These are phyloP conservation scores for Oryzias sinensis DNA, from an alignment of 2,797 vertebrate species.

Conservation along the genomic window DNA sequence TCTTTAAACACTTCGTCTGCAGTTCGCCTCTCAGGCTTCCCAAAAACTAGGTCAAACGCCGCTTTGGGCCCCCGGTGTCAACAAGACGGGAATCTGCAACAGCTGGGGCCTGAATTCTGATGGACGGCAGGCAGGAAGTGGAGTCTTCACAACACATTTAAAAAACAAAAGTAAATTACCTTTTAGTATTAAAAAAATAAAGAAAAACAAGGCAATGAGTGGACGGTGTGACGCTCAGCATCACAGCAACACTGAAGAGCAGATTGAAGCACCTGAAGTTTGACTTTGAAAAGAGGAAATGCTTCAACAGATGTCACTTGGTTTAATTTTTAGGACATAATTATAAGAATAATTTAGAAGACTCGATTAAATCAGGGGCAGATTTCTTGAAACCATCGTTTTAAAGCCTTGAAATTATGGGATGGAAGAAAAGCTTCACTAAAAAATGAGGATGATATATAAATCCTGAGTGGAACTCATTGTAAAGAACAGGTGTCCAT, in stretches of 20 bases:
- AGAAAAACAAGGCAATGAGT: no score
- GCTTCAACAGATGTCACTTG: background rate
- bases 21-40: conserved; percentile 46
- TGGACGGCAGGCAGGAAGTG: conserved; percentile 12
- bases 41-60: conserved; percentile 62
- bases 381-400: background rate
- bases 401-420: background rate
- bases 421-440: background rate
- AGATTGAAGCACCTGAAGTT: no score
- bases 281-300: no score
- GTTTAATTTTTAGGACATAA: conserved; percentile 5
- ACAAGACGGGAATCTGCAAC: conserved; percentile 61
- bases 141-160: background rate
- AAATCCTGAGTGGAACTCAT: background rate
- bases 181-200: background rate
- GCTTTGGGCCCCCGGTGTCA: conserved; percentile 61
- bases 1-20: background rate
- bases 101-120: conserved; percentile 56
- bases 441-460: background rate
- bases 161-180: background rate
- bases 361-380: background rate
- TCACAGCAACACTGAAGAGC: no score
- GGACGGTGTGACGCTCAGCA: no score
- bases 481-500: background rate
- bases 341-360: background rate